Evolutionary conservation across 2,797 vertebrate species (phyloP).

Genomic region (Echiichthys vipera): DNA sequence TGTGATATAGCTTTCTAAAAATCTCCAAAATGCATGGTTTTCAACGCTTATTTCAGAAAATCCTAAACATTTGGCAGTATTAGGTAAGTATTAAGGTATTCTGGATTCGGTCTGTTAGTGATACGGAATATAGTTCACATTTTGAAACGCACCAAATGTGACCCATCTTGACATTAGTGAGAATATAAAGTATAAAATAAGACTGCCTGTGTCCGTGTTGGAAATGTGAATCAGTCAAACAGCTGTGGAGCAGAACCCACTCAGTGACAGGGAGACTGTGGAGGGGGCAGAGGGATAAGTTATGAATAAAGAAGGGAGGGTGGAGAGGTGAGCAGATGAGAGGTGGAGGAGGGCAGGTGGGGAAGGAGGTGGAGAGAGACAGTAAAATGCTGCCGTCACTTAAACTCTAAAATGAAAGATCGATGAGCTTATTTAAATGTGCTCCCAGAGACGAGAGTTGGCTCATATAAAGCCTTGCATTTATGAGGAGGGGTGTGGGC

Average conservation of each 20-base stretch:
- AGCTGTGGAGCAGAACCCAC: conserved; percentile 67
- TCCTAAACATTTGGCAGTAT: background rate
- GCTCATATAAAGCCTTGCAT: conserved; percentile 80
- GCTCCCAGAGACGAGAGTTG: conserved; percentile 77
- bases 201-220: conserved; percentile 40
- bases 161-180: conserved; percentile 40
- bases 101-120: background rate
- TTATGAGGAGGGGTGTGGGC: conserved; percentile 79
- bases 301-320: conserved; percentile 69
- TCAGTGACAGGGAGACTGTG: conserved; percentile 47
- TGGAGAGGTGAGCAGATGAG: conserved; percentile 67
- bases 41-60: background rate
- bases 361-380: conserved; percentile 45
- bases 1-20: conserved; percentile 13
- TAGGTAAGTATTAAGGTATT: conserved; percentile 17
- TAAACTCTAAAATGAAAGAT: conserved; percentile 85
- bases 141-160: conserved; percentile 41
- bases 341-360: conserved; percentile 29
- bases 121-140: conserved; percentile 46
- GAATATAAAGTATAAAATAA: conserved; percentile 46
- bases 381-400: conserved; percentile 83
- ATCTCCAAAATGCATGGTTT: background rate
- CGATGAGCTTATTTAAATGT: conserved; percentile 85
- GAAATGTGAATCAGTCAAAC: conserved; percentile 67
- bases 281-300: conserved; percentile 36